Evolutionary conservation across 2,113 vertebrate species (phyloP).

Genomic region (Phaetusa simplex): DNA sequence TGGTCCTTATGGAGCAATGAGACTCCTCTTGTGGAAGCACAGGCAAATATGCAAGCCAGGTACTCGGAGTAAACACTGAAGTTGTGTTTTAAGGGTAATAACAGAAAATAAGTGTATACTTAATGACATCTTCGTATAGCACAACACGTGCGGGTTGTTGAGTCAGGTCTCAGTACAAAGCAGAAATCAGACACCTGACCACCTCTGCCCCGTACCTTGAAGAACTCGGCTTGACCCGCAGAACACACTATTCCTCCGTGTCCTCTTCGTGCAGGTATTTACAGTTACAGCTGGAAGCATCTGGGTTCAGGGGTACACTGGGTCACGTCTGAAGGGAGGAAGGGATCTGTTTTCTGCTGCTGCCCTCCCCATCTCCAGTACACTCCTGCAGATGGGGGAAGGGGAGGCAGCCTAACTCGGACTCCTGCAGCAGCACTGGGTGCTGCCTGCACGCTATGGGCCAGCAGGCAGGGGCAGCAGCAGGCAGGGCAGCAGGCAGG

Average conservation of each 20-base stretch:
- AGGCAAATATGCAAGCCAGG: background rate
- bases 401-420: accelerated
- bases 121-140: background rate
- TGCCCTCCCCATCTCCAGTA: background rate
- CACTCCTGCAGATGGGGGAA: background rate
- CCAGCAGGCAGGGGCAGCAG: background rate
- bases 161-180: background rate
- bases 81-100: background rate
- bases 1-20: background rate
- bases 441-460: background rate
- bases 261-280: background rate
- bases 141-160: background rate
- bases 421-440: accelerated
- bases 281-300: background rate
- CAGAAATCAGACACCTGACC: background rate
- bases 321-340: background rate
- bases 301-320: background rate
- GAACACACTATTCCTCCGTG: background rate
- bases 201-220: background rate
- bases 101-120: background rate
- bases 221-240: background rate
- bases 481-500: background rate
- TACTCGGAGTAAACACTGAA: background rate
- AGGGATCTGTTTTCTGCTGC: background rate
- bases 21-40: background rate